These are phyloP conservation scores for Fragariocoptes setiger DNA, from an alignment of 1,140 invertebrate genomes.

Conservation along the genomic window DNA sequence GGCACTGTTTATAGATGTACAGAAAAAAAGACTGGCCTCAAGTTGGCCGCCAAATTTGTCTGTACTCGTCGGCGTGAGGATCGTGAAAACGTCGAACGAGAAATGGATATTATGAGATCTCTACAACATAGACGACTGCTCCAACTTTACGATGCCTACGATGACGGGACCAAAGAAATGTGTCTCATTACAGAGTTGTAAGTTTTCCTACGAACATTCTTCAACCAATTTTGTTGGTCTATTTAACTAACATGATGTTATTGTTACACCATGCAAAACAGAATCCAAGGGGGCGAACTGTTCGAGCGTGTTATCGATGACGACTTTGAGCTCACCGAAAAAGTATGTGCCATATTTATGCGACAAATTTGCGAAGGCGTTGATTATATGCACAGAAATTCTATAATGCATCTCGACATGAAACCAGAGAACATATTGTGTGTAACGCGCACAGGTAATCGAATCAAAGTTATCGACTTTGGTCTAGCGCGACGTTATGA, in stretches of 20 bases:
- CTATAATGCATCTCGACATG: slow-evolving; percentile 73
- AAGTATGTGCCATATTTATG: slow-evolving; percentile 75
- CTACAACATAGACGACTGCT: slow-evolving; percentile 72
- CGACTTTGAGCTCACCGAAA: slow-evolving; percentile 79
- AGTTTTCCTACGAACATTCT: slow-evolving; percentile 19
- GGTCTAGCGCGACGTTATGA: slow-evolving; percentile 70
- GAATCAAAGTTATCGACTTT: slow-evolving; percentile 93
- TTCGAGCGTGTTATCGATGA: slow-evolving; percentile 94
- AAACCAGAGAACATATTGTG: slow-evolving; percentile 86
- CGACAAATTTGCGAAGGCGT: slow-evolving; percentile 87
- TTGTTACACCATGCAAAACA: slow-evolving; percentile 16
- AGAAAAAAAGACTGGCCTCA: slow-evolving; percentile 41
- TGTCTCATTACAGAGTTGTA: slow-evolving; percentile 82
- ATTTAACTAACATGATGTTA: background rate
- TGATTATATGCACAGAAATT: slow-evolving; percentile 77
- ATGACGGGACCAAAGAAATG: slow-evolving; percentile 52
- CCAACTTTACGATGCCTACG: slow-evolving; percentile 81
- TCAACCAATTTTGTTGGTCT: background rate
- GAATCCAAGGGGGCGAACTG: slow-evolving; percentile 80
- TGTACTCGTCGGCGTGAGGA: slow-evolving; percentile 50
- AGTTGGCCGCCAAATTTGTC: slow-evolving; percentile 74
- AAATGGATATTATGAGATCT: slow-evolving; percentile 78
- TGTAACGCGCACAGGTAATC: slow-evolving; percentile 63
- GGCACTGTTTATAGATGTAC: slow-evolving; percentile 72
- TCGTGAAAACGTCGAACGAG: slow-evolving; percentile 55